A percentile compares a stretch with the other conserved stretches of the same genome.
Evolutionary conservation across 2,888 invertebrate species (phyloP).

Genomic region (Sussaba pulchella): DNA sequence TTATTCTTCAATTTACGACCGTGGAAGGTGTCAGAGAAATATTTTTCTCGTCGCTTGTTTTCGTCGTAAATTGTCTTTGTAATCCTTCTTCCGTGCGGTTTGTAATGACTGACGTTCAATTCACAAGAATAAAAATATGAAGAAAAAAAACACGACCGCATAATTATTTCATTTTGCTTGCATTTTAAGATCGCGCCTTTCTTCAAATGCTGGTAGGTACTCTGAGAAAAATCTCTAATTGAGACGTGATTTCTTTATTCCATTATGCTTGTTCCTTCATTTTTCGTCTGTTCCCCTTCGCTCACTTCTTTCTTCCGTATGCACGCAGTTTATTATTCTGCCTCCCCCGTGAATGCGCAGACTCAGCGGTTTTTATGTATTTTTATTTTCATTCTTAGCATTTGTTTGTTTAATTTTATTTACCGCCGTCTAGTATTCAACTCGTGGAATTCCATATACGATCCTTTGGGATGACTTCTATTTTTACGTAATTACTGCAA

Average conservation of each 20-base stretch:
- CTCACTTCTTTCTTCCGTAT: background rate
- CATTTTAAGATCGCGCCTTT: background rate
- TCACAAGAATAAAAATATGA: no score
- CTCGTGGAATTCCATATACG: no score
- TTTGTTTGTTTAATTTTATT: no score
- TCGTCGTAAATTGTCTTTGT: no score
- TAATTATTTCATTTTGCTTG: background rate
- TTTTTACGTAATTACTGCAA: no score
- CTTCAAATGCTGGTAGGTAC: background rate
- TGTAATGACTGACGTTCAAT: background rate
- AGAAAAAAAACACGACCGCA: background rate
- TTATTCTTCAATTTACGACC: no score
- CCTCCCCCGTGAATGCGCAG: background rate
- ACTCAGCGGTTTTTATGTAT: background rate
- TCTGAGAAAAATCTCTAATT: conserved; percentile 15
- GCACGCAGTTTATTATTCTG: background rate
- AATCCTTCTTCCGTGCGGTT: no score
- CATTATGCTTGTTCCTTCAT: conserved; percentile 3
- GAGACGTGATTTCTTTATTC: background rate
- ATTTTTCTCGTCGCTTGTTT: no score
- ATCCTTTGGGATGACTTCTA: no score
- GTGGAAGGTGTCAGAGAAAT: no score
- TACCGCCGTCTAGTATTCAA: no score
- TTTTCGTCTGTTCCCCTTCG: background rate
- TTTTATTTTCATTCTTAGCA: background rate